Evolutionary conservation across 2,797 vertebrate species (phyloP).

Genomic region (Nannoperca obscura): DNA sequence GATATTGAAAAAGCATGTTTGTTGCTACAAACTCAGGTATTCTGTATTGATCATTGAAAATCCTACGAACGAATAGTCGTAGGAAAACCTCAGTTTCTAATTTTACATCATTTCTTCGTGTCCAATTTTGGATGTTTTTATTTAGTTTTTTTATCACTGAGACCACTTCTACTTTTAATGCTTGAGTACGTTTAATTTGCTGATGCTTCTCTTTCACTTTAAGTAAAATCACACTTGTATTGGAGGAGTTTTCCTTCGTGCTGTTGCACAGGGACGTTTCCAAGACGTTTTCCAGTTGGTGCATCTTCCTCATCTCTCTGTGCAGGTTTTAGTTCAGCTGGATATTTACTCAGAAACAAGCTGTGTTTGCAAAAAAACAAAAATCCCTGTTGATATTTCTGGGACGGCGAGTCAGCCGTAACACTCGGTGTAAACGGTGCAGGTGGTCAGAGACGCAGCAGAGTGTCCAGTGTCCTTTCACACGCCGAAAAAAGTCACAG

Average conservation of each 20-base stretch:
- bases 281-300: background rate
- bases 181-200: background rate
- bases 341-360: conserved; percentile 31
- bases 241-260: background rate
- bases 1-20: no score
- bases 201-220: background rate
- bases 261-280: no score
- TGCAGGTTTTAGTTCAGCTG: background rate
- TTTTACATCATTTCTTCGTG: background rate
- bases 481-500: conserved; percentile 56
- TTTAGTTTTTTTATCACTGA: background rate
- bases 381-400: background rate
- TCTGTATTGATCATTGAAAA: no score
- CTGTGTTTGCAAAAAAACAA: conserved; percentile 9
- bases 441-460: conserved; percentile 16
- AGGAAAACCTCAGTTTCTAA: no score
- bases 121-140: background rate
- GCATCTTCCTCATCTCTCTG: background rate
- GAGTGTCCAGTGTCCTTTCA: conserved; percentile 17
- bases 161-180: no score
- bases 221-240: background rate
- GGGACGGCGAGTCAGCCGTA: rapidly evolving
- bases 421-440: conserved; percentile 10
- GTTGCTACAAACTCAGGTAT: no score
- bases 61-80: no score